Evolutionary conservation across 2,888 invertebrate genomes (phyloP).

Genomic region (Teleogryllus oceanicus): DNA sequence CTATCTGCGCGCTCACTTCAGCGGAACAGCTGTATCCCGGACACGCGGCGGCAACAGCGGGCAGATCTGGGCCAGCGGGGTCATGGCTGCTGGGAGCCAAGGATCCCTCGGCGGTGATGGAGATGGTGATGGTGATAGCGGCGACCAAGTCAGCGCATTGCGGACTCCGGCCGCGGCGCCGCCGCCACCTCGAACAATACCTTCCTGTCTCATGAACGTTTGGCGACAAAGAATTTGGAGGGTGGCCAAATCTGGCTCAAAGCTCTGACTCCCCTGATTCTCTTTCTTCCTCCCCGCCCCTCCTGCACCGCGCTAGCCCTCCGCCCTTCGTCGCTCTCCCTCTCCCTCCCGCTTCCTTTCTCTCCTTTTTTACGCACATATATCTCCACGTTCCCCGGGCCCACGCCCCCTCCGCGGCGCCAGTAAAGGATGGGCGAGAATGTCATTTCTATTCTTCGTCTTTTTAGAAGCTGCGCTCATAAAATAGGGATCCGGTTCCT

Average conservation of each 20-base stretch:
- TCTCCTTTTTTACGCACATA: slow-evolving; percentile 12
- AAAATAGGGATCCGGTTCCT: slow-evolving; percentile 25
- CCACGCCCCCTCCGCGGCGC: neutral
- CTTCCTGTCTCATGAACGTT: slow-evolving; percentile 26
- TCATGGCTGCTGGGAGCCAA: too few relatives aligned
- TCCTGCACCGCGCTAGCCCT: slow-evolving; percentile 18
- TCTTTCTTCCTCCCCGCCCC: neutral
- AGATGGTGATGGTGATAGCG: too few relatives aligned
- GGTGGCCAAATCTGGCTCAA: slow-evolving; percentile 31
- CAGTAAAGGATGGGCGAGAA: slow-evolving; percentile 24
- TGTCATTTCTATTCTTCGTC: slow-evolving; percentile 27
- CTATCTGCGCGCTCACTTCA: too few relatives aligned
- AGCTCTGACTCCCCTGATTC: neutral
- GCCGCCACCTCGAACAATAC: slow-evolving; percentile 32
- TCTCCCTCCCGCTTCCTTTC: neutral
- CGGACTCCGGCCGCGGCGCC: neutral
- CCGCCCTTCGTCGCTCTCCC: neutral
- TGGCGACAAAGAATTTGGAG: slow-evolving; percentile 35
- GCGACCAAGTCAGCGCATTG: neutral
- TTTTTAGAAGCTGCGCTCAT: slow-evolving; percentile 5
- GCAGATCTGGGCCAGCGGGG: too few relatives aligned
- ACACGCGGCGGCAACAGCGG: too few relatives aligned
- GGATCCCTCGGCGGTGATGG: too few relatives aligned
- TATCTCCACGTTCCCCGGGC: neutral
- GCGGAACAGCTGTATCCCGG: too few relatives aligned